phyloP scores from a whole-genome alignment of 2,888 invertebrate genomes.

The Eristalinus sepulchralis region DNA sequence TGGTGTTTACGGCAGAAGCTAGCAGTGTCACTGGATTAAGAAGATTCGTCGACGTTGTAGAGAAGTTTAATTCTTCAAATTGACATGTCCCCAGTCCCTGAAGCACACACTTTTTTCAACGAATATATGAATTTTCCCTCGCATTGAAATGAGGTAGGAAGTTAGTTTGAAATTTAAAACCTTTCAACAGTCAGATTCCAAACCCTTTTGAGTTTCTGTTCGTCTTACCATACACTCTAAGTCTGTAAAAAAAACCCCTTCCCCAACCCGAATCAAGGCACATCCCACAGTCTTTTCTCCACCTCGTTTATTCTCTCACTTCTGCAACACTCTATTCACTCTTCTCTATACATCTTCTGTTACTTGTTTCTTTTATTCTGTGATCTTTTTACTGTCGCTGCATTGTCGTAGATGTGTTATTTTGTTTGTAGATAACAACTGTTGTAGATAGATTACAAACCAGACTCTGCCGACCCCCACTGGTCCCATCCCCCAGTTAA shows the following conservation, averaged over 20 bases:
- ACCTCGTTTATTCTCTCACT: background rate
- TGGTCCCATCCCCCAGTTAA: background rate
- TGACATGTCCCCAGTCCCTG: background rate
- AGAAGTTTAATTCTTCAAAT: no score
- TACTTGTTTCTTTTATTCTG: background rate
- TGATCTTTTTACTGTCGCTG: background rate
- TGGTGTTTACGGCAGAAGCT: no score
- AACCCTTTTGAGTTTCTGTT: no score
- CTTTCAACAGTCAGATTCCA: background rate
- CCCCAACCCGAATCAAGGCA: background rate
- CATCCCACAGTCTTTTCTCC: background rate
- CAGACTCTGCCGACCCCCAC: background rate
- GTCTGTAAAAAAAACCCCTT: background rate
- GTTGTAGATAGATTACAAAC: background rate
- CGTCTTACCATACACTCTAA: no score
- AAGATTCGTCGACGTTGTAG: no score
- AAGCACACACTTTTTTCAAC: background rate
- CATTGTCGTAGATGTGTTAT: slow-evolving; percentile 21
- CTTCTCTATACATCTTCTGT: background rate
- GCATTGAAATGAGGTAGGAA: background rate
- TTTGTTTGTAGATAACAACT: background rate
- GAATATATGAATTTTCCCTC: background rate
- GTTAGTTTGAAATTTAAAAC: background rate
- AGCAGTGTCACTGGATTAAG: no score
- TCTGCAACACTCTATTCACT: background rate